A percentile compares a stretch with the other conserved stretches of the same genome.
Evolutionary conservation across 2,888 invertebrate genomes (phyloP).

Genomic region (Drosophila meridionalis): DNA sequence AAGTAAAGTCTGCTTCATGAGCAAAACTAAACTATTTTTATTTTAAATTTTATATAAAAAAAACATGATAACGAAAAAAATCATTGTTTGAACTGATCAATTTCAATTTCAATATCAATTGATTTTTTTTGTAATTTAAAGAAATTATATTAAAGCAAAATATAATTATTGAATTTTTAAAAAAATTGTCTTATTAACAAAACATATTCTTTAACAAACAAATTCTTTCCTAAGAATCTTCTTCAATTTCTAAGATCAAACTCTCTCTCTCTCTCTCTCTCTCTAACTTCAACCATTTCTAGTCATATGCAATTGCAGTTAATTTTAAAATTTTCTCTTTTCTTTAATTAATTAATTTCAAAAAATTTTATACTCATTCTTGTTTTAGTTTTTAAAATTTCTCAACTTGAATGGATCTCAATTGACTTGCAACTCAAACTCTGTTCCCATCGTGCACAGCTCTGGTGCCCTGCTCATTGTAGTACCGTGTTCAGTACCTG

Average conservation of each 20-base stretch:
- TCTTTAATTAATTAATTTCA: neutral
- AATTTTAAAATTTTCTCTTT: no score
- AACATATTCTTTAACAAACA: neutral
- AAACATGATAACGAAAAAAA: no score
- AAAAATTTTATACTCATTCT: neutral
- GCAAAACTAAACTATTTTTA: no score
- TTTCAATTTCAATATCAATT: no score
- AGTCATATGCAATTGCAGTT: neutral
- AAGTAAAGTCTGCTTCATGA: no score
- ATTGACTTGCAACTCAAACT: slow-evolving; percentile 8
- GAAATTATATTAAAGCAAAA: no score
- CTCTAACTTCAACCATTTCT: neutral
- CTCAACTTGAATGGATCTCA: slow-evolving; percentile 11
- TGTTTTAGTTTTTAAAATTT: neutral
- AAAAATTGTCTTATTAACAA: no score
- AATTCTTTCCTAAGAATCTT: neutral
- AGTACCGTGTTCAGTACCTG: slow-evolving; percentile 82
- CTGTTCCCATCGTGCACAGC: slow-evolving; percentile 42
- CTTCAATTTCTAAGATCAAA: neutral
- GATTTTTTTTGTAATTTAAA: no score
- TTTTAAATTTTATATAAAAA: no score
- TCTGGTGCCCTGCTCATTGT: slow-evolving; percentile 47
- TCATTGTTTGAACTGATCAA: no score
- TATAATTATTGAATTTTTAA: no score
- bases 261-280: neutral